Percentiles rank a stretch among this genome's conserved stretches.
Evolutionary conservation across 2,888 invertebrate genomes (phyloP).

Genomic region (Phorcus lineatus): DNA sequence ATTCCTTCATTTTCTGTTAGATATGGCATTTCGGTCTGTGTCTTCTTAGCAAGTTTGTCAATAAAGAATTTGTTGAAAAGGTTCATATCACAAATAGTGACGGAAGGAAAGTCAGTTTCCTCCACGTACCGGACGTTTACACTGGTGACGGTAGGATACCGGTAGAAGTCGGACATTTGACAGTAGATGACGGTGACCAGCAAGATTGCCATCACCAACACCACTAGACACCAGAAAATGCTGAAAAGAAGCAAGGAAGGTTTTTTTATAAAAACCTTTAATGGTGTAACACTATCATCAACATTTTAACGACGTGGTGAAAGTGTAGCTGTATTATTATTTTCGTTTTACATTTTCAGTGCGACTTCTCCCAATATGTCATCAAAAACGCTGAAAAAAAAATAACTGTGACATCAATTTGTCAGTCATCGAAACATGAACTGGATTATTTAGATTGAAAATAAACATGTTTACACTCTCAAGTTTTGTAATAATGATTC

Average conservation of each 20-base stretch:
- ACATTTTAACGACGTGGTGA: too few relatives aligned
- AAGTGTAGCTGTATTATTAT: too few relatives aligned
- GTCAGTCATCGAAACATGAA: too few relatives aligned
- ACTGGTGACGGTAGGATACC: conserved; percentile 49
- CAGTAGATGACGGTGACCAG: conserved; percentile 44
- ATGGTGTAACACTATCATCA: too few relatives aligned
- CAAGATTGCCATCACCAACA: conserved; percentile 41
- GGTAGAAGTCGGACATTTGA: conserved; percentile 44
- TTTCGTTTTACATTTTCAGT: too few relatives aligned
- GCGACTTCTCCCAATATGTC: too few relatives aligned
- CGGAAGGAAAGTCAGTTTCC: conserved; percentile 44
- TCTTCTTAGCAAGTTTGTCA: conserved; percentile 21
- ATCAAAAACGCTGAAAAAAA: too few relatives aligned
- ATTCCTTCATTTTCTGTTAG: conserved; percentile 44
- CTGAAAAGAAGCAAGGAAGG: conserved; percentile 32
- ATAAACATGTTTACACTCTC: too few relatives aligned
- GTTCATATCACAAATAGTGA: conserved; percentile 49
- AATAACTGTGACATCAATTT: too few relatives aligned
- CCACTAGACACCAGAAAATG: conserved; percentile 44
- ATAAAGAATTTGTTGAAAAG: conserved; percentile 33
- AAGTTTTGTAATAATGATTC: too few relatives aligned
- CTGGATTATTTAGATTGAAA: too few relatives aligned
- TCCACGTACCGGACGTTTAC: conserved; percentile 43
- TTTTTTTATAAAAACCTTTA: too few relatives aligned
- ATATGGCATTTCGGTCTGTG: conserved; percentile 37